phyloP scores from a whole-genome alignment of 2,113 vertebrate species.

The Ploceus nigricollis region DNA sequence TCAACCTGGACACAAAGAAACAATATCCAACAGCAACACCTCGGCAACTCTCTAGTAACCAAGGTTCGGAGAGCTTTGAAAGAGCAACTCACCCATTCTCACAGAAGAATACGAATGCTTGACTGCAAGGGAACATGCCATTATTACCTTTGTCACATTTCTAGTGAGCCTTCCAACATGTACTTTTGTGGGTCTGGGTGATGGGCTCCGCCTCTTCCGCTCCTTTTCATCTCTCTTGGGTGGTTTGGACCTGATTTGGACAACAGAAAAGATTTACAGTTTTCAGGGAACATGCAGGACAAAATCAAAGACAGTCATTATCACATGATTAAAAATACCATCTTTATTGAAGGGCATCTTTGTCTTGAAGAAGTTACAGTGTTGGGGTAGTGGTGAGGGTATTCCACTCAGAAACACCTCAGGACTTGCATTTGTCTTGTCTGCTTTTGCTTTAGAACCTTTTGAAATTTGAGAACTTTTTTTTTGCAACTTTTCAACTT shows the following conservation, averaged over 20 bases:
- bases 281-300: background rate
- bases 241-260: conserved; percentile 84
- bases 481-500: background rate
- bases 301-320: background rate
- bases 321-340: background rate
- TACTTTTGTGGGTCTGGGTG: conserved; percentile 92
- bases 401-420: background rate
- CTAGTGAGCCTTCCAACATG: conserved; percentile 92
- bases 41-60: background rate
- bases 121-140: accelerated
- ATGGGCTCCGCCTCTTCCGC: conserved; percentile 89
- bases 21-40: background rate
- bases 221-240: conserved; percentile 97
- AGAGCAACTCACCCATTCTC: background rate
- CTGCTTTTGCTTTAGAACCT: background rate
- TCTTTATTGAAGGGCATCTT: background rate
- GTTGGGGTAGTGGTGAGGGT: background rate
- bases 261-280: background rate
- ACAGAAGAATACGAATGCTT: background rate
- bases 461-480: background rate
- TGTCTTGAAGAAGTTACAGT: background rate
- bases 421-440: background rate
- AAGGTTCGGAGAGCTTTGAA: background rate
- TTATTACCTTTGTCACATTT: conserved; percentile 94
- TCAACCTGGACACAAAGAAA: background rate